A percentile compares a stretch with the other conserved stretches of the same genome.
Conservation (phyloP, 2,113 vertebrate species). For the Hemibagrus wyckioides region DNA sequence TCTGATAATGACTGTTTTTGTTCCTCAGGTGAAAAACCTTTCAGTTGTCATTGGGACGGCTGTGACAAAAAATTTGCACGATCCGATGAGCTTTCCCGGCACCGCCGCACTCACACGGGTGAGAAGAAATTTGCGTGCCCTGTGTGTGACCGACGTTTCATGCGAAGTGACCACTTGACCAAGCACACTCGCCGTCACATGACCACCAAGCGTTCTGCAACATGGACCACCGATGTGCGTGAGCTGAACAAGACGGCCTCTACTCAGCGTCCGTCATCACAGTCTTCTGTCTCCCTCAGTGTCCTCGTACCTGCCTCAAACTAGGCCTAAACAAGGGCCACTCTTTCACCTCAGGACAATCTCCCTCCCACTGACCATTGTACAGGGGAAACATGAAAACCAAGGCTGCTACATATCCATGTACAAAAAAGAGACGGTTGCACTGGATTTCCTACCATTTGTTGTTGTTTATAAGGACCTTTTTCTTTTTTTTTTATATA, state of each 20-base stretch:
- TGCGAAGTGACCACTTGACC: constrained; percentile 97
- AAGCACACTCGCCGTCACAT: constrained; percentile 92
- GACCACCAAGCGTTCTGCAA: constrained; percentile 81
- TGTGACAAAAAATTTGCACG: constrained; percentile 96
- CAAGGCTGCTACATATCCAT: constrained; percentile 71
- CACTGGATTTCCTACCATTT: constrained; percentile 71
- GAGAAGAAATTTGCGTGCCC: constrained; percentile 95
- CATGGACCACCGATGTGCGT: constrained; percentile 82
- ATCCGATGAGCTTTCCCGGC: constrained; percentile 94
- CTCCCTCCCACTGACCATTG: constrained; percentile 61
- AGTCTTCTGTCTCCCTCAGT: constrained; percentile 65
- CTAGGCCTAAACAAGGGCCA: constrained; percentile 51
- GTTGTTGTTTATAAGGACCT: constrained; percentile 60
- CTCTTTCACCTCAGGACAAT: constrained; percentile 68
- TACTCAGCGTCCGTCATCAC: constrained; percentile 61
- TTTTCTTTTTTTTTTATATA: constrained; percentile 64
- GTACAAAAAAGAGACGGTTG: constrained; percentile 67
- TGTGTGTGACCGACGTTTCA: constrained; percentile 92
- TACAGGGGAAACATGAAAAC: constrained; percentile 53
- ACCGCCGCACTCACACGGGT: constrained; percentile 93
- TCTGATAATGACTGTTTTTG: constrained; percentile 3
- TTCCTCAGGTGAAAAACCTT: constrained; percentile 91
- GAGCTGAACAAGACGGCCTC: constrained; percentile 73
- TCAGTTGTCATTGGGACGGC: constrained; percentile 94
- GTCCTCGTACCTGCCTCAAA: constrained; percentile 70